Base-by-base conservation (phyloP, 1,140 invertebrate species). In the Trinorchestia longiramus region DNA sequence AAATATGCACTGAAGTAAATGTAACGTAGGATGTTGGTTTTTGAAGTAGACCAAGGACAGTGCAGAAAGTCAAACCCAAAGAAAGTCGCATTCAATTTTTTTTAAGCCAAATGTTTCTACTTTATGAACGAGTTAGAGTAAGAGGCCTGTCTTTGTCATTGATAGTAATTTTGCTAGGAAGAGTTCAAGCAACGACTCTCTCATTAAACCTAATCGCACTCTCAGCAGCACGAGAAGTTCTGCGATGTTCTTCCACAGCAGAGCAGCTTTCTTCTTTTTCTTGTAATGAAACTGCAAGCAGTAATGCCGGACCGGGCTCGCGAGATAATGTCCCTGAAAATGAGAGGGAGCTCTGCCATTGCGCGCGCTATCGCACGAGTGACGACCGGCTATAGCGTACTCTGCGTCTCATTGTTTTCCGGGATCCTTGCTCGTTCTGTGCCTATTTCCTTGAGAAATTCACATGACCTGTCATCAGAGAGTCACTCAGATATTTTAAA, bases 281-380 rank as follows among this genome's bases (percentile, higher is more conserved):
- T 43, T 11, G 92, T 94, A 94, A 94, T 94, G 92, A 94, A 94
- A 94, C 41, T 94, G 92, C 43, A 94, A 94, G 92, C 92, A 94
- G 92, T 47, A 45, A 47, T 94, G 92, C 92, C 43, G 44, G 92
- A 8, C 36, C 43, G 43, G 92, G 43, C 17, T 43, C 6, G 43
- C 92, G 44, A 47, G 92, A 94, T 94, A 94, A 94, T 94, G 92
- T 94, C 92, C 92, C 92, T 94, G 92, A 94, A 94, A 94, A 94
- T 94, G 92, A 94, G 92, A 43, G 44, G 43, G 43, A 94, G 36
- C 44, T 42, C 43, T 8, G 92, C 92, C 44, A 94, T 94, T 94
- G 43, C 41, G 23, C 36, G 43, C 44, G 92, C 92, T 91, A 94
- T 94, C 92, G 92, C 43, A 94, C 92, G 92, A 94, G 92, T 94